phyloP scores from a whole-genome alignment of 2,113 vertebrate genomes.

The Catagonus wagneri region DNA sequence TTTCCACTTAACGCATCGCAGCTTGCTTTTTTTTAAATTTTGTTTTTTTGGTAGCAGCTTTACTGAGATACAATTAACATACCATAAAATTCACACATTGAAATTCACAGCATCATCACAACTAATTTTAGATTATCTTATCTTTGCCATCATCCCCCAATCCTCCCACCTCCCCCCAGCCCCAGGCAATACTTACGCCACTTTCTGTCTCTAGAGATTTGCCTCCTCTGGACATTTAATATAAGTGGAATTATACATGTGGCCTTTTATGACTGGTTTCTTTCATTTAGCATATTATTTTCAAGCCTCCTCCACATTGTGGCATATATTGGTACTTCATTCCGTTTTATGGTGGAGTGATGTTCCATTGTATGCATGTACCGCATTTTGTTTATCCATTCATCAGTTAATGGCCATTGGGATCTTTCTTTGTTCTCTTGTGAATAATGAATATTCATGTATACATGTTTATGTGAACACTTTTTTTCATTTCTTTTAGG shows the following conservation, averaged over 20 bases:
- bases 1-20: not conserved
- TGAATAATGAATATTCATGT: not conserved
- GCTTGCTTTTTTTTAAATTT: not conserved
- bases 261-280: not conserved
- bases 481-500: not conserved
- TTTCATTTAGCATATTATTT: not conserved
- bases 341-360: not conserved
- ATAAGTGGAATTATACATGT: not conserved
- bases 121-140: not conserved
- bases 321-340: not conserved
- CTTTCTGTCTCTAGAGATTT: not conserved
- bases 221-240: not conserved
- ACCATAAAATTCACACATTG: not conserved
- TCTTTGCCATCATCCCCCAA: not conserved
- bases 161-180: not conserved
- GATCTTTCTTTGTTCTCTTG: not conserved
- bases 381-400: not conserved
- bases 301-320: not conserved
- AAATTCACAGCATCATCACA: not conserved
- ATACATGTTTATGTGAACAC: not conserved
- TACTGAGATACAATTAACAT: slow-evolving; percentile 32
- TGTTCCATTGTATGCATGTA: not conserved
- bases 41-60: not conserved
- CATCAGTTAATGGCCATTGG: not conserved
- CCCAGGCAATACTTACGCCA: not conserved